These are phyloP conservation scores for Bos javanicus DNA, from an alignment of 2,113 vertebrate genomes.

Conservation along the genomic window DNA sequence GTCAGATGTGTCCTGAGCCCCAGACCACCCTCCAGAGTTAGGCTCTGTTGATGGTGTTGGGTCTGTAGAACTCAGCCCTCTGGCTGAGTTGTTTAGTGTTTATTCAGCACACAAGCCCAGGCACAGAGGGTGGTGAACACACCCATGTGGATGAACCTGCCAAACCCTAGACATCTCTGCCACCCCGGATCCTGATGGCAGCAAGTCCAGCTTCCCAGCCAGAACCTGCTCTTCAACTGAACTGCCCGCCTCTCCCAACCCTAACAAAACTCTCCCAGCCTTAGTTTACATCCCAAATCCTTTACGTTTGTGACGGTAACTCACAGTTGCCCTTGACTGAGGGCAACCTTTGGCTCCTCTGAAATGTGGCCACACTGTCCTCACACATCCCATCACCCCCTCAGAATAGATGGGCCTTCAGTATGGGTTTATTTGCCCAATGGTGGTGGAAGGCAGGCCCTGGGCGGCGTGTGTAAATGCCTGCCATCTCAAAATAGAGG, in stretches of 20 bases:
- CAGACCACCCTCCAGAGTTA: accelerated
- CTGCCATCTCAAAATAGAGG: not conserved
- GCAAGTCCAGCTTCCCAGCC: not conserved
- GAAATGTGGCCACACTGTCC: not conserved
- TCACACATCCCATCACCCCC: not conserved
- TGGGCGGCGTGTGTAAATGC: accelerated
- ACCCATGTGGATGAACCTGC: accelerated
- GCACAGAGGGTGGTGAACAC: accelerated
- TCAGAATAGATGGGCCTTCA: not conserved
- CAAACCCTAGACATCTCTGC: not conserved
- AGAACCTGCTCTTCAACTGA: not conserved
- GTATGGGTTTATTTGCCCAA: not conserved
- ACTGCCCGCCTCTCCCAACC: not conserved
- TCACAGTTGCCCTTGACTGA: accelerated
- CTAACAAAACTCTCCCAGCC: not conserved
- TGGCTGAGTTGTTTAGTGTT: not conserved
- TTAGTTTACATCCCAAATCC: not conserved
- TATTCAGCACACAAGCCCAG: not conserved
- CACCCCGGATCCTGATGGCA: not conserved
- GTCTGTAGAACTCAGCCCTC: not conserved
- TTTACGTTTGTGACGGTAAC: no score
- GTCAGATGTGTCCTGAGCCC: not conserved
- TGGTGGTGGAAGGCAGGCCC: not conserved
- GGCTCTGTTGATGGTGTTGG: not conserved
- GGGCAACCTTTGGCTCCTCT: accelerated